Base-by-base conservation (phyloP, 2,113 vertebrate genomes). In the Cyprinodon brontotheroides region DNA sequence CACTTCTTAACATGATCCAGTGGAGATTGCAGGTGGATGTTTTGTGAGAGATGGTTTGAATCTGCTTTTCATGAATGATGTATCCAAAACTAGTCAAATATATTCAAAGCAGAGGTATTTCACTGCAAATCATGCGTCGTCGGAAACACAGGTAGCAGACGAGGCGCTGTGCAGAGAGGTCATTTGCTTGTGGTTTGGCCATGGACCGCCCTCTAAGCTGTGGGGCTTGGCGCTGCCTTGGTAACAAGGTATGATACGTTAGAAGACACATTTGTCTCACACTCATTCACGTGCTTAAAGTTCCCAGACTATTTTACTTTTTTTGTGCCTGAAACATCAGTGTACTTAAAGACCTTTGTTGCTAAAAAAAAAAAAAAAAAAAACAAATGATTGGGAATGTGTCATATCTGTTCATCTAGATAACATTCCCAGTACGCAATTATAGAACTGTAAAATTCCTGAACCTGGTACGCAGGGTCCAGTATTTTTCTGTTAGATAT, bases 81-180 rank as follows among this genome's bases (percentile, higher is more conserved):
- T 81, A 91, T 70, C 84, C 90, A 90, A 91, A 91, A 70, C 65
- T 76, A 88, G 86, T 81, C 80, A 91, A 92, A 89, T 10, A 8
- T 81, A 91, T 91, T 87, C 79, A 93, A 91, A 92, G 72, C 61
- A 39, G 50, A 37, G 47, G 48, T 61, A 86, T 85, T 83, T 82
- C 14, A 77, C 77, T 84, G 77, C 60, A 74, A 39, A 78, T 74
- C 65, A 65, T 78, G 72, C 64, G 78, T 75, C 40, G 75, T 78
- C 29, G 41, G 8, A 47, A 78, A 62, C 68, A 45, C 76, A 74
- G 76, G 79, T 82, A 79, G 81, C 74, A 84, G 83, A 72, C 77
- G 4, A 65, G 72, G 74, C 82, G 75, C 79, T 86, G 69, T 70
- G 65, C 79, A 68, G 20, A 70, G 65, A 79, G 61, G 37, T 80